These are phyloP conservation scores for Folsomia candida DNA, from an alignment of 2,888 invertebrate species.

Conservation along the genomic window DNA sequence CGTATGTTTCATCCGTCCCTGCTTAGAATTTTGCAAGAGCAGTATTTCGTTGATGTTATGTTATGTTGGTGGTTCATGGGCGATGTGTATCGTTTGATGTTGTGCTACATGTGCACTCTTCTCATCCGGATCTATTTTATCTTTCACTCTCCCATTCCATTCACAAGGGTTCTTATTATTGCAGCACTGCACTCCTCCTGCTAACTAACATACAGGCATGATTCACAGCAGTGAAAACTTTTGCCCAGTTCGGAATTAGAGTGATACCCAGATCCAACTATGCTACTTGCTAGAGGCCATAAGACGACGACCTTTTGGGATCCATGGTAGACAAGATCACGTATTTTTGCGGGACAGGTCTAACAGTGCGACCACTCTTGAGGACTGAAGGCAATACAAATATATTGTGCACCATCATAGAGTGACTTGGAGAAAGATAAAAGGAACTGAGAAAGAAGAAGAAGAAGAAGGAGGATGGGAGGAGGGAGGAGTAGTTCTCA, in stretches of 20 bases:
- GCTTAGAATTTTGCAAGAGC: neutral
- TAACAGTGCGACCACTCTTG: neutral
- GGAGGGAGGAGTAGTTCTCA: neutral
- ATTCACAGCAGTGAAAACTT: no score
- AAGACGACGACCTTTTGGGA: neutral
- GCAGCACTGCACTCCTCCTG: neutral
- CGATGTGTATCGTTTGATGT: neutral
- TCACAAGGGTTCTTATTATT: neutral
- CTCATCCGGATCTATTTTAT: neutral
- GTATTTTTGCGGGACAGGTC: slow-evolving; percentile 1
- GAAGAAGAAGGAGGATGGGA: neutral
- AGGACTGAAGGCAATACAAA: no score
- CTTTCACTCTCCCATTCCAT: neutral
- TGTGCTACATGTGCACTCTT: neutral
- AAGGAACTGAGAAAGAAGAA: no score
- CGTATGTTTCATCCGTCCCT: neutral
- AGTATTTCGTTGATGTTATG: neutral
- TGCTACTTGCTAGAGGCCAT: no score
- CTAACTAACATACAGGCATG: neutral
- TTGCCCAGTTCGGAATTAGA: no score
- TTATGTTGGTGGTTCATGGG: neutral
- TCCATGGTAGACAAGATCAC: neutral
- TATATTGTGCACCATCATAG: no score
- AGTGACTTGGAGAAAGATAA: no score
- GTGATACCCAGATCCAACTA: no score